Base-by-base conservation (phyloP, 1,140 invertebrate genomes). In the Cyrtorhinus lividipennis region DNA sequence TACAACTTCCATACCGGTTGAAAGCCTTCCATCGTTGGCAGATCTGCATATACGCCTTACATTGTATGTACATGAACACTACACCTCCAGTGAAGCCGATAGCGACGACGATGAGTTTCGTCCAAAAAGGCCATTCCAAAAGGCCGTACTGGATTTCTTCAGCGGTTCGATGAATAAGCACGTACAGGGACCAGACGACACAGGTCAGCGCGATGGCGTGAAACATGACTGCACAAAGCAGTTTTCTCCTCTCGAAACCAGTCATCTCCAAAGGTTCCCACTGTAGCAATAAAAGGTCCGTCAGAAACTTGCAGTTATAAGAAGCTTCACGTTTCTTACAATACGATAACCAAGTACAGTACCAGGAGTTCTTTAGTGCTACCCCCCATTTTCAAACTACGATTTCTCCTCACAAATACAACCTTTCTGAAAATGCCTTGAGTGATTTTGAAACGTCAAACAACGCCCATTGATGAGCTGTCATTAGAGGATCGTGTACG, bases 1-100 rank as follows among this genome's bases (percentile, higher is more conserved):
- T n/a, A n/a, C n/a, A n/a, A n/a, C n/a, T n/a, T n/a, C n/a, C n/a
- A n/a, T n/a, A 86, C 85, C 90, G 85, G 75, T 96, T 96, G 75
- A 90, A 91, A 65, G 90, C 88, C 70, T 88, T 83, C 93, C 93
- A 97, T 70, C 91, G 81, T 70, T 86, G 83, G 74, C 91, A 94
- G 45, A 95, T 79, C 73, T 91, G 85, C 70, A 93, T 79, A 76
- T 96, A 97, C 77, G 93, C 88, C 72, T 91, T 90, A 73, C 92
- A 95, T 75, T 96, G 93, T 66, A 96, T 92, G 71, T 95, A 96
- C 90, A 96, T 95, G 73, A 96, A 96, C 45, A 96, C 90, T 59
- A 93, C 81, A 25, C 92, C 92, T 23, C 92, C 92, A n/a, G 90
- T 92, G 70, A 95, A 92, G 46, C 93, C 93, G 61, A 96, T 93